Percentiles rank a stretch among this genome's conserved stretches.
phyloP scores from a whole-genome alignment of 2,797 vertebrate genomes.

The Tragopan temminckii region DNA sequence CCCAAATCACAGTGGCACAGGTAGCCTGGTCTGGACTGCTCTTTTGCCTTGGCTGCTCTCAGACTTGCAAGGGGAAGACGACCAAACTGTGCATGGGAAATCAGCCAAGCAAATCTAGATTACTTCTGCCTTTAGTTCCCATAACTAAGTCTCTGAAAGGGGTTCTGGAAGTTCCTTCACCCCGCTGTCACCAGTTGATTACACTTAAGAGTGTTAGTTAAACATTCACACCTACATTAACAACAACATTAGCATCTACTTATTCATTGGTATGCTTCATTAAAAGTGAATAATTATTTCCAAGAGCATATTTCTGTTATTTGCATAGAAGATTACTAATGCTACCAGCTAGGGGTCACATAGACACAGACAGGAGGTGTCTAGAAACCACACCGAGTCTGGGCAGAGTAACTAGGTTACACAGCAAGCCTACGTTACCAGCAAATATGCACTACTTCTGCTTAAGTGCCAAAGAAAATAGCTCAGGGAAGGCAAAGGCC shows the following conservation, averaged over 20 bases:
- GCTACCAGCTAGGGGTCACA: background rate
- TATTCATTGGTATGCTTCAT: background rate
- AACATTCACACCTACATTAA: background rate
- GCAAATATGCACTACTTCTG: background rate
- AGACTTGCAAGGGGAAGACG: too few relatives aligned
- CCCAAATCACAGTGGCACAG: background rate
- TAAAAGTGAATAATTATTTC: slow-evolving; percentile 19
- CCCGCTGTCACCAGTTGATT: background rate
- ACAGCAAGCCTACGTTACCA: background rate
- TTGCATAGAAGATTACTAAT: background rate
- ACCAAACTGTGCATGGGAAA: too few relatives aligned
- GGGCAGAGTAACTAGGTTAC: background rate
- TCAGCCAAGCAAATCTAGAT: background rate
- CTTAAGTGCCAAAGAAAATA: background rate
- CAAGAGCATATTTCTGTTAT: background rate
- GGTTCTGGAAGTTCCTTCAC: background rate
- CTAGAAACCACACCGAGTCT: background rate
- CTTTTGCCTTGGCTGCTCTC: background rate
- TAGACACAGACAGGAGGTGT: background rate
- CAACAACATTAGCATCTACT: background rate
- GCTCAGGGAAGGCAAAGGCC: background rate
- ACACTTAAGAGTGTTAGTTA: background rate
- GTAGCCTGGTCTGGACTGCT: background rate
- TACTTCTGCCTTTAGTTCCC: background rate
- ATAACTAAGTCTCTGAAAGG: background rate